Evolutionary conservation across 2,888 invertebrate genomes (phyloP), one percentile per base, ranked within the genome.

Genomic region (Apotomis turbidana): DNA sequence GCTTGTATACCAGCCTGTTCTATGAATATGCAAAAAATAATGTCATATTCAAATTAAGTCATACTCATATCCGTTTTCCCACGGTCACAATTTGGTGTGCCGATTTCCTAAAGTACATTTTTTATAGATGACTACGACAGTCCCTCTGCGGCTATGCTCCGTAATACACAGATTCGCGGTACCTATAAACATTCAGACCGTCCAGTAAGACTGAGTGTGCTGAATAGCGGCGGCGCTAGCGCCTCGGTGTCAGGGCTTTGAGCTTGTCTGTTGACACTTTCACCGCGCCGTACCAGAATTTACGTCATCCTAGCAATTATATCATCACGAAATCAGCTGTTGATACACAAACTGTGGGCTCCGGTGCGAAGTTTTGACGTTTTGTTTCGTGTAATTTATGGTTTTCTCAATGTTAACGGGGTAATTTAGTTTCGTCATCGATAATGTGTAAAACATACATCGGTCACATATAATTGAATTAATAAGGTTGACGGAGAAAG

Each of bases 271-370:
- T 89, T 88, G 86, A 87, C 89, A 89, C 90, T 90, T 90, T 90
- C 90, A 89, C 90, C 82, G 79, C 80, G 81, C 84, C 84, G 86
- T 89, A 88, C 86, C 81, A 82, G 81, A 80, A 79, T 88, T 91
- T 88, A 88, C 90, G 89, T 90, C 90, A 90, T 74, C 82, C 77
- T 79, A 77, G 81, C 87, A 89, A 90, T 90, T 90, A 89, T 90
- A 88, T 89, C 89, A 90, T 87, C 86, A 84, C 82, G 85, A 87
- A 88, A 89, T 88, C 86, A 87, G 86, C 86, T 86, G 87, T 85
- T 85, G 87, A 80, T 81, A 77, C 79, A 77, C 85, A 86, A 87
- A n/a, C n/a, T n/a, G 83, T 87, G 80, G 85, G 80, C 80, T 81
- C 83, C 77, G 79, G 78, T 78, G 78, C 68, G 51, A 70, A 63